Conservation (phyloP, 2,888 invertebrate genomes). For the Parnassius apollo region DNA sequence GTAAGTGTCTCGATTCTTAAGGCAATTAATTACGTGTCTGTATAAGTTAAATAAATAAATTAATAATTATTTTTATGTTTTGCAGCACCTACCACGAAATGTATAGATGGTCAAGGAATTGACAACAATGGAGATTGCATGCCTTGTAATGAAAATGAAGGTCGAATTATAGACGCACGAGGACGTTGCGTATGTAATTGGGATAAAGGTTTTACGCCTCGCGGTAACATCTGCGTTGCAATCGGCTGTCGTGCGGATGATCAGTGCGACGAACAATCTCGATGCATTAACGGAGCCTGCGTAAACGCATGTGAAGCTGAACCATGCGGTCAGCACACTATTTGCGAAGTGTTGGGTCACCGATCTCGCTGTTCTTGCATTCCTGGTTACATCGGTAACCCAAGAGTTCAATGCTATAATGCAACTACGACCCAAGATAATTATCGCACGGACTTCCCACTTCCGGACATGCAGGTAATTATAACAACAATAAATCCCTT, state of each 20-base stretch:
- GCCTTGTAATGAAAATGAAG: conserved; percentile 86
- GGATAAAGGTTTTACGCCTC: conserved; percentile 88
- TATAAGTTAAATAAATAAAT: not conserved
- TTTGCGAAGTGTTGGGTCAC: conserved; percentile 89
- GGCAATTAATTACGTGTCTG: not conserved
- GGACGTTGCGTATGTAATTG: conserved; percentile 92
- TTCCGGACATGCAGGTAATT: conserved; percentile 86
- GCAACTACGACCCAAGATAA: conserved; percentile 54
- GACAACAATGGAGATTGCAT: conserved; percentile 89
- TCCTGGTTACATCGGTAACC: conserved; percentile 88
- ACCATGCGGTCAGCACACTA: conserved; percentile 87
- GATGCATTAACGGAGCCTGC: conserved; percentile 89
- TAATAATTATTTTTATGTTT: conserved; percentile 3
- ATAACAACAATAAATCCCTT: no score
- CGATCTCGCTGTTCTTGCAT: conserved; percentile 89
- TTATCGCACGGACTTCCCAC: conserved; percentile 90
- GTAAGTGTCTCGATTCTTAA: conserved; percentile 72
- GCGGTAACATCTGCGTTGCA: conserved; percentile 89
- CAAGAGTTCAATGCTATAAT: conserved; percentile 86
- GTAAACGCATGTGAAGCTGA: conserved; percentile 89
- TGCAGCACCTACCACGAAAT: conserved; percentile 82
- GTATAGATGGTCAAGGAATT: conserved; percentile 88
- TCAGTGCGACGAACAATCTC: conserved; percentile 88
- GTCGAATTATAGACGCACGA: conserved; percentile 87
- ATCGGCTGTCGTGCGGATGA: conserved; percentile 86